A percentile compares a stretch with the other conserved stretches of the same genome.
Conservation (phyloP, 2,888 invertebrate species). For the Meta bourneti region DNA sequence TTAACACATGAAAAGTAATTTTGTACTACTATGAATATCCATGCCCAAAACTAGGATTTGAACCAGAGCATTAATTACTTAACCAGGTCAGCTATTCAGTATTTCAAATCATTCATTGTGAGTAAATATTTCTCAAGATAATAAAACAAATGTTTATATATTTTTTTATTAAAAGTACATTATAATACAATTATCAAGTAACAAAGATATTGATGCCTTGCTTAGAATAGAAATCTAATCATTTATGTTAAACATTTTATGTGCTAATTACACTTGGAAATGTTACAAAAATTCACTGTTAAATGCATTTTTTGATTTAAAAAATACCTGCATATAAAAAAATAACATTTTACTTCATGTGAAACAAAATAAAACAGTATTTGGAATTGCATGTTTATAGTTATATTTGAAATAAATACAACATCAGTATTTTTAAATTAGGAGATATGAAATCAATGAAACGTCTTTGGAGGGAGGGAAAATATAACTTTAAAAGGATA, state of each 20-base stretch:
- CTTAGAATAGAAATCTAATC: constrained; percentile 2
- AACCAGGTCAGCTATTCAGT: no score
- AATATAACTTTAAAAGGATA: background rate
- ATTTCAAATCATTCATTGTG: no score
- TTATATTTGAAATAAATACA: no score
- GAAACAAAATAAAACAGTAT: background rate
- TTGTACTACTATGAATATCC: no score
- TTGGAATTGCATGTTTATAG: background rate
- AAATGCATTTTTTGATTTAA: constrained; percentile 11
- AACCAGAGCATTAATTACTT: no score
- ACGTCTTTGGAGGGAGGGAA: no score
- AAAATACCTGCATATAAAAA: background rate
- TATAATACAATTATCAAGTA: constrained; percentile 55
- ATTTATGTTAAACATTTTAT: background rate
- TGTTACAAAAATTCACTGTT: constrained; percentile 10
- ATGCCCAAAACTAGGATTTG: no score
- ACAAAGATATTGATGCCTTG: constrained; percentile 5
- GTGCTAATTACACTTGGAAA: background rate
- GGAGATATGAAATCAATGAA: no score
- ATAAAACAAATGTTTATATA: background rate
- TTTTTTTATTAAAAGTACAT: constrained; percentile 61
- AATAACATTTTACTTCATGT: background rate
- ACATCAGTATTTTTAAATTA: no score
- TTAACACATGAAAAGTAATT: no score
- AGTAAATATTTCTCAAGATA: background rate